Evolutionary conservation across 64 coral and sea anemone species (phyloP).

Genomic region (Pocillopora damicornis): DNA sequence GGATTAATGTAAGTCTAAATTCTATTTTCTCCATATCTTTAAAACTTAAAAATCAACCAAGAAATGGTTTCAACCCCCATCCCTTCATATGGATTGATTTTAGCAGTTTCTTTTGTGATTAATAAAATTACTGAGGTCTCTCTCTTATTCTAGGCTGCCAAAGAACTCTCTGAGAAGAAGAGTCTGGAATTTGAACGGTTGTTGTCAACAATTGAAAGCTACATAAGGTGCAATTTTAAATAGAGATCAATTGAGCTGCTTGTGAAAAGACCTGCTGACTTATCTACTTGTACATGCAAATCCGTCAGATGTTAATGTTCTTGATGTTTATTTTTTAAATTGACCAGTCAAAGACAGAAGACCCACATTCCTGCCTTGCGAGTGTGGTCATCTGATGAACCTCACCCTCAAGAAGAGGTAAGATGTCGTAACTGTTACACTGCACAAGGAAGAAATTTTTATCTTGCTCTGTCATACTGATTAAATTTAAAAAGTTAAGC

Average conservation of each 20-base stretch:
- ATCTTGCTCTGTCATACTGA: not conserved
- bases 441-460: not conserved
- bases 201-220: conserved; percentile 77
- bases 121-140: not conserved
- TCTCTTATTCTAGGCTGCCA: conserved; percentile 65
- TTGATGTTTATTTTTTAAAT: not conserved
- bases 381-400: conserved; percentile 91
- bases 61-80: too few species aligned
- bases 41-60: too few species aligned
- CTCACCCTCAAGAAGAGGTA: conserved; percentile 95
- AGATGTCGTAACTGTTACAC: not conserved
- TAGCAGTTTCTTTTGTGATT: not conserved
- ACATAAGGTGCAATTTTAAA: conserved; percentile 63
- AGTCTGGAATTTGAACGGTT: conserved; percentile 82
- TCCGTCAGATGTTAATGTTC: not conserved
- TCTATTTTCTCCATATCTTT: too few species aligned
- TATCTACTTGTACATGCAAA: not conserved
- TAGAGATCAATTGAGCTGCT: too few species aligned
- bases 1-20: too few species aligned
- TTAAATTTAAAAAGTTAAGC: not conserved
- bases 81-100: too few species aligned
- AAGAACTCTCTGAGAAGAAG: conserved; percentile 84
- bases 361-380: conserved; percentile 69
- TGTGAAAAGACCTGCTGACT: too few species aligned
- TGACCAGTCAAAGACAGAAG: conserved; percentile 76